Evolutionary conservation across 1,140 invertebrate species (phyloP), one percentile per base, ranked within the genome.

Genomic region (Trichonephila clavata): DNA sequence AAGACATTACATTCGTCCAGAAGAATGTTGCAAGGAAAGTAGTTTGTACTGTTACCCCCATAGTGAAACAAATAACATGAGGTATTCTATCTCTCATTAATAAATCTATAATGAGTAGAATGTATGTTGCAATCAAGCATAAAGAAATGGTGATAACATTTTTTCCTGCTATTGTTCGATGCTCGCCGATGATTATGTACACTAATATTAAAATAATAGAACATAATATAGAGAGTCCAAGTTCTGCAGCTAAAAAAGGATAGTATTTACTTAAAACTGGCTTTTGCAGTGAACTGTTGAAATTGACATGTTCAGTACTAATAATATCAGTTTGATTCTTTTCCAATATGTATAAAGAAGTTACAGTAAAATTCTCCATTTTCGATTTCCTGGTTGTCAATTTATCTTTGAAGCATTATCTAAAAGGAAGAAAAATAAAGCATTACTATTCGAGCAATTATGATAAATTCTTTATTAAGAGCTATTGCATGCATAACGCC

Each of bases 11-110:
- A 89, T 95, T 96, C 86, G 96, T 94, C 96, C 96, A 97, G 21
- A 96, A 95, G 94, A 96, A 96, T 6, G 95, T 95, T 18, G 96
- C 94, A 50, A 97, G 95, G 94, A 96, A 96, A 77, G 96, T 95
- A 90, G 96, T 96, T 93, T 97, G 96, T 27, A 96, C 94, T 10
- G 95, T 77, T 43, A 96, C 94, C 50, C 96, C 96, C 63, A 96
- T 95, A 13, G 95, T 94, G 21, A 95, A 95, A 89, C 96, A 96
- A 27, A 96, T 81, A 1, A 4, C 20, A 16, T 61, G 8, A 3
- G 87, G 60, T 8, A 94, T 83, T 21, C 21, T 90, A 24, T 83
- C 77, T 32, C 94, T 43, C 63, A 90, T 43, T 20, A 94, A 50
- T 21, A 94, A 65, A 65, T 94, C 94, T n/a, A 94, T 20, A 2